Evolutionary conservation across 2,888 invertebrate species (phyloP).

Genomic region (Ernsta delagoae): DNA sequence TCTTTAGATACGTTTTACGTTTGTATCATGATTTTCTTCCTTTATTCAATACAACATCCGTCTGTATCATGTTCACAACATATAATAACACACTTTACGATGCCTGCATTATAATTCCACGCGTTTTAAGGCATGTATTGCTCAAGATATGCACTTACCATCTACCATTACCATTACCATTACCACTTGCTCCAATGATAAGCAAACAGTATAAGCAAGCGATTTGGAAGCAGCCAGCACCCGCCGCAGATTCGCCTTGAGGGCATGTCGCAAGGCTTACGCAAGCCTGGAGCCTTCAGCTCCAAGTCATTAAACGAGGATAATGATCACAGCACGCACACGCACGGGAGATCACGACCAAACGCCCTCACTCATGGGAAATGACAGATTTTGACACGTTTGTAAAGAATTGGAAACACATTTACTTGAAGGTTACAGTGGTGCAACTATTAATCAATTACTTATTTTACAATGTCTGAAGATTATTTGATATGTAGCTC

Average conservation of each 20-base stretch:
- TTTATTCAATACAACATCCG: no score
- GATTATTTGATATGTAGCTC: neutral
- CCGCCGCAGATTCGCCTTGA: constrained; percentile 29
- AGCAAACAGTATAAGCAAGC: constrained; percentile 15
- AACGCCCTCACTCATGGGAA: constrained; percentile 1
- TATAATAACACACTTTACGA: no score
- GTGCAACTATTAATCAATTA: neutral
- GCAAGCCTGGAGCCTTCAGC: constrained; percentile 11
- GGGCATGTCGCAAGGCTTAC: constrained; percentile 13
- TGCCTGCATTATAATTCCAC: neutral
- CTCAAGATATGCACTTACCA: constrained; percentile 2
- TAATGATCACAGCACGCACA: constrained; percentile 23
- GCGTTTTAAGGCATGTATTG: neutral
- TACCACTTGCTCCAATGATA: constrained; percentile 1
- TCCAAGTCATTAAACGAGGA: constrained; percentile 25
- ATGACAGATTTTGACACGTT: constrained; percentile 1
- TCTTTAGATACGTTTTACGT: no score
- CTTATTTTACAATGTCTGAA: no score
- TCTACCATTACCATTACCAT: neutral
- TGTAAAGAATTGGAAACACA: constrained; percentile 1
- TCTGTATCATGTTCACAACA: neutral
- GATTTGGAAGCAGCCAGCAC: constrained; percentile 29
- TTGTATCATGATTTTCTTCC: no score
- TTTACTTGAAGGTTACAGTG: neutral
- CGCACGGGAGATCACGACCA: neutral